Conservation (phyloP, 2,113 vertebrate genomes). For the Cryptotis parvus region DNA sequence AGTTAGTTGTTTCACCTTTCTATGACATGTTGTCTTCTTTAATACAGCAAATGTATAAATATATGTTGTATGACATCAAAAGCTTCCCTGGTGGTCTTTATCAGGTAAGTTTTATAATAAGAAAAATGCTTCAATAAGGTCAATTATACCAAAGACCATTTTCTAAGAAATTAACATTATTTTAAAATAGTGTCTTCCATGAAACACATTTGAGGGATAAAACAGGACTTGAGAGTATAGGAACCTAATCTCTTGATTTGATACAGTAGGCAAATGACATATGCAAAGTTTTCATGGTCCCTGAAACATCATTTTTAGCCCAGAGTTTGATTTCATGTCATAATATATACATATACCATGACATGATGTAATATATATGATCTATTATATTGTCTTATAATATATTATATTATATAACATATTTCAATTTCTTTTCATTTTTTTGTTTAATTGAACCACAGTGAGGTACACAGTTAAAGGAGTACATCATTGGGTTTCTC, state of each 20-base stretch:
- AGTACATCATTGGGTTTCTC: no score
- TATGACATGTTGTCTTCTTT: neutral
- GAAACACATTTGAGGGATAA: conserved; percentile 25
- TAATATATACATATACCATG: no score
- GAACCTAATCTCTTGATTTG: neutral
- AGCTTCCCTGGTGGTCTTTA: neutral
- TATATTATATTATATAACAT: no score
- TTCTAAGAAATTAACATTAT: conserved; percentile 3
- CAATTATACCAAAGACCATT: neutral
- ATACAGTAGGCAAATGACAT: neutral
- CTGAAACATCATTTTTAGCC: neutral
- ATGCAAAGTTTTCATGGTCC: neutral
- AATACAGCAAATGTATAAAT: neutral
- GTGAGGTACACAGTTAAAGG: no score
- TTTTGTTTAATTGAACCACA: no score
- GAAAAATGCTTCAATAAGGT: neutral
- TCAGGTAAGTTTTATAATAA: neutral
- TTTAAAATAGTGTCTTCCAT: neutral
- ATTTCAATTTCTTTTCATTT: no score
- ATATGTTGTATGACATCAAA: neutral
- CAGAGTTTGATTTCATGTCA: neutral
- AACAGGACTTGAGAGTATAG: neutral
- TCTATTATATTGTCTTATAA: no score
- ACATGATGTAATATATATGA: no score
- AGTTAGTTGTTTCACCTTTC: neutral